These are phyloP conservation scores for Erannis defoliaria DNA, from an alignment of 2,888 invertebrate species.

Conservation along the genomic window DNA sequence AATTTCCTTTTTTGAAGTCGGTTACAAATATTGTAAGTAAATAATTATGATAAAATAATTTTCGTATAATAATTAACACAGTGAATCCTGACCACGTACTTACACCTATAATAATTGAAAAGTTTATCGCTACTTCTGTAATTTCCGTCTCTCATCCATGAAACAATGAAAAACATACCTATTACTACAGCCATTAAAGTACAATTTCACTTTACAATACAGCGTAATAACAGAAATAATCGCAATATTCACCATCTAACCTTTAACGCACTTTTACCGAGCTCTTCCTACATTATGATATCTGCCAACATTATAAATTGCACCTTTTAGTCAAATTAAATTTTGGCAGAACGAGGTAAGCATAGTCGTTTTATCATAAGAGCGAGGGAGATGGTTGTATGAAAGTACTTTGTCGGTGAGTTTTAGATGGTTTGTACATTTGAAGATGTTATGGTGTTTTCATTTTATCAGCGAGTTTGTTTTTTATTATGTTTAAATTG, in stretches of 20 bases:
- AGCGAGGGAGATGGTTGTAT: slow-evolving; percentile 24
- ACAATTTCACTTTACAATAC: slow-evolving; percentile 4
- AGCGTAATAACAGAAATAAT: slow-evolving; percentile 30
- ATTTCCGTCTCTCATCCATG: too few species aligned
- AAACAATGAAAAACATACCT: too few species aligned
- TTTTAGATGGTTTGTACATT: slow-evolving; percentile 25
- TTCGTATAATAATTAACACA: too few species aligned
- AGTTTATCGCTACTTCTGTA: too few species aligned
- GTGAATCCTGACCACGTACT: too few species aligned
- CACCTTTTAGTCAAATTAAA: slow-evolving; percentile 60
- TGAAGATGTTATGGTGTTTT: slow-evolving; percentile 20
- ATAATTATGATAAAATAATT: too few species aligned
- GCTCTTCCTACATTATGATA: slow-evolving; percentile 34
- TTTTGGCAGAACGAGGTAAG: slow-evolving; percentile 45
- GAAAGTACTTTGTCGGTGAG: background rate
- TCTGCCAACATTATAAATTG: slow-evolving; percentile 53
- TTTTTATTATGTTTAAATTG: background rate
- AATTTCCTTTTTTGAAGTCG: too few species aligned
- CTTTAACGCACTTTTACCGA: slow-evolving; percentile 35
- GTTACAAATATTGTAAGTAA: too few species aligned
- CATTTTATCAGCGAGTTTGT: background rate
- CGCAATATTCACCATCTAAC: slow-evolving; percentile 6
- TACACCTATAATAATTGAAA: too few species aligned
- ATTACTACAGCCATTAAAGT: background rate
- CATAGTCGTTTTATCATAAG: slow-evolving; percentile 17